Evolutionary conservation across 2,888 invertebrate genomes (phyloP), one percentile per base, ranked within the genome.

Genomic region (Ditylenchus weischeri): DNA sequence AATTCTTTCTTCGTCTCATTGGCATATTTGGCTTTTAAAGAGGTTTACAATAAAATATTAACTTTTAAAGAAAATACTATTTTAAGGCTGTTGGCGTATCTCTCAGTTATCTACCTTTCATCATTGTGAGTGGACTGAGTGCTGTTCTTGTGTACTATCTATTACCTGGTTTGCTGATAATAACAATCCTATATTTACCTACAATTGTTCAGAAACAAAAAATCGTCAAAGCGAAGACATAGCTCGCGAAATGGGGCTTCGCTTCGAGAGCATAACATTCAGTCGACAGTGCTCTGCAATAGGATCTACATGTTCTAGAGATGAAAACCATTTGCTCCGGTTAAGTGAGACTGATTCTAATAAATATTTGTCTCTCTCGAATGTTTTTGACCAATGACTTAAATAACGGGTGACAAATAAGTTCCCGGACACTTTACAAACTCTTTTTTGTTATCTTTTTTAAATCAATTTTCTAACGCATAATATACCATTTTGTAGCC

Each of bases 101-200:
- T 11, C 82, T 78, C 68, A 83, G 84, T 50, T 85, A 85, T 74
- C 71, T 85, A 18, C 85, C 85, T 0, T 85, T 85, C 76, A 84
- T 84, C 4, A 76, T 78, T 4, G 75, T 84, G 0, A 79, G 84
- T 50, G 68, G 70, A 15, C 61, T 80, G 21, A 75, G 72, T 62
- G 75, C 77, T 48, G 67, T 75, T 43, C 68, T 78, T 57, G 73
- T 81, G 43, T 81, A 76, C 64, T 72, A 76, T 58, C 66, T 81
- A 13, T 72, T 81, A 13, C 81, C 81, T 58, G 81, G 71, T 71
- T 51, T n/a, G 15, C 7, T 18, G 19, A 13, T 18, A 43, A 43
- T 43, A 6, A 10, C 1, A 43, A 19, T 47, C 5, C 11, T 21
- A 23, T 54, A 10, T 50, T 0, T 47, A 19, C 8, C 19, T 1